Percentiles rank a stretch among this genome's conserved stretches.
These are phyloP conservation scores for Brachycybe producta DNA, from an alignment of 2,888 invertebrate genomes.

Conservation along the genomic window DNA sequence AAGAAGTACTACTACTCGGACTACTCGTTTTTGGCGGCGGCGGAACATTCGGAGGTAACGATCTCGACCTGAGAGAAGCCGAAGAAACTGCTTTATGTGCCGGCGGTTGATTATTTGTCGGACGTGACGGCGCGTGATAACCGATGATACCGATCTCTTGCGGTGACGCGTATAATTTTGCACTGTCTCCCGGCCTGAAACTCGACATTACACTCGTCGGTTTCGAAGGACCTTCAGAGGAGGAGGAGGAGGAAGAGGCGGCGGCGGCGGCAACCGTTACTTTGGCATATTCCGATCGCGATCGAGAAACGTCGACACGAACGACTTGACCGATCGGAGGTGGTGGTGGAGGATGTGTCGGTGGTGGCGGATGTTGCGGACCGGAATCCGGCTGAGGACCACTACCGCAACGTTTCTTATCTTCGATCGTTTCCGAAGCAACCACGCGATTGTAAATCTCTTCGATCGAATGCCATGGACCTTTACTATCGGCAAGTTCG, in stretches of 20 bases:
- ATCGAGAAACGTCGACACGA: conserved; percentile 47
- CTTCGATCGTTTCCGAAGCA: neutral
- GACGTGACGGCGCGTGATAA: conserved; percentile 26
- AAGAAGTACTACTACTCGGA: conserved; percentile 18
- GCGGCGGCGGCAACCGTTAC: conserved; percentile 25
- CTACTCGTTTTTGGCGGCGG: conserved; percentile 20
- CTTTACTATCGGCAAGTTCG: neutral
- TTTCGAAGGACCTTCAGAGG: conserved; percentile 25
- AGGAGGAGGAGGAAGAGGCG: conserved; percentile 16
- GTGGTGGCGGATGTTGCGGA: conserved; percentile 47
- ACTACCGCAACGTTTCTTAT: neutral
- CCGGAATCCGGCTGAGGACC: neutral
- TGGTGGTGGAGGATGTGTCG: conserved; percentile 69
- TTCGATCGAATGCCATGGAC: conserved; percentile 13
- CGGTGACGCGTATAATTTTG: conserved; percentile 78
- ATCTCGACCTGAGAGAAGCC: conserved; percentile 19
- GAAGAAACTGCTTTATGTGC: conserved; percentile 23
- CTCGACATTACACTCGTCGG: conserved; percentile 53
- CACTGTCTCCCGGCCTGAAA: conserved; percentile 73
- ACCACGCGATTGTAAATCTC: conserved; percentile 6
- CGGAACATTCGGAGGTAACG: conserved; percentile 19
- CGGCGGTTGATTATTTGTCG: conserved; percentile 14
- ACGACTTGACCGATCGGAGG: conserved; percentile 43
- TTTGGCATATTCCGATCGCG: conserved; percentile 30
- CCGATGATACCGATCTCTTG: conserved; percentile 62